Evolutionary conservation across 1,140 invertebrate genomes (phyloP), one percentile per base, ranked within the genome.

Genomic region (Megathymus violae): DNA sequence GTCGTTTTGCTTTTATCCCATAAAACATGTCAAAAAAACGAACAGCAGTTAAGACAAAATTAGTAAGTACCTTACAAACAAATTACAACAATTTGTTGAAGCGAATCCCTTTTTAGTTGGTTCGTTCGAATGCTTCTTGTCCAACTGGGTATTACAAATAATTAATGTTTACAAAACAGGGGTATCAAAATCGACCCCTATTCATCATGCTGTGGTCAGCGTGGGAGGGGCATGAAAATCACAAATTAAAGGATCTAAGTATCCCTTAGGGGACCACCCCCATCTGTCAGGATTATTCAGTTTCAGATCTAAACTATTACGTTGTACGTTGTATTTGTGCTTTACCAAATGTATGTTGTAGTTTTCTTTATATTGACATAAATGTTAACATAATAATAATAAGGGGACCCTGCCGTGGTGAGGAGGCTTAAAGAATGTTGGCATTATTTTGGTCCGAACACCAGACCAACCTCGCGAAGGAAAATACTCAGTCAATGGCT

Each of bases 161-260:
- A 69, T 69, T 62, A 73, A 67, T 67, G 63, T 64, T 73, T 67
- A 69, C 62, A 64, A 73, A 69, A 73, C 46, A 73, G 56, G 62
- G 62, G 56, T 56, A 58, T 58, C 58, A 60, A 62, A 52, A 64
- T 34, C 25, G 50, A 46, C 65, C 59, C 61, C 44, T 48, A 72
- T 72, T 72, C 64, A 72, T 72, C 69, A 69, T 66, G 66, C 56
- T 36, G 69, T 61, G 69, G 69, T 72, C 66, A 71, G 66, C 6
- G 44, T 50, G 43, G 34, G 38, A 25, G 46, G 36, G 52, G 54
- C 60, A 66, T 62, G 56, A 59, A 56, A 68, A 72, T 65, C 63
- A 65, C 60, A 52, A 52, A 52, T 52, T 52, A 52, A 52, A 17
- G 50, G 50, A 52, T 40, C 36, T 52, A 40, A 52, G 36, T 34